Percentiles rank a stretch among this genome's conserved stretches.
These are phyloP conservation scores for Tenrec ecaudatus DNA, from an alignment of 2,113 vertebrate genomes.

Conservation along the genomic window DNA sequence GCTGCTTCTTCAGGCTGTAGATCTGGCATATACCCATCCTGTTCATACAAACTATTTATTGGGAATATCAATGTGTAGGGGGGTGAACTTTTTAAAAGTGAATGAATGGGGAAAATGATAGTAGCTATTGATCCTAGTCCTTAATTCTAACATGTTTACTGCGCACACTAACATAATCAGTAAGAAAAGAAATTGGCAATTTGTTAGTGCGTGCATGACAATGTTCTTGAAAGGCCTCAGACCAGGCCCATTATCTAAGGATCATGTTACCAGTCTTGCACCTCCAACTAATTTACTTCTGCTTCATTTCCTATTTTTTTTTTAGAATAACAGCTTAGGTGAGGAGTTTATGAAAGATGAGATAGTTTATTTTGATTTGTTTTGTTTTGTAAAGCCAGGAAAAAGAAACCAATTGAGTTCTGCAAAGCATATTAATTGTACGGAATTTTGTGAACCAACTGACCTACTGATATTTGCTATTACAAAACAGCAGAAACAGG, in stretches of 20 bases:
- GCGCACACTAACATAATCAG: constrained; percentile 40
- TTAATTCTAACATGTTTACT: constrained; percentile 24
- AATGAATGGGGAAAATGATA: constrained; percentile 43
- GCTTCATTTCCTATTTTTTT: not conserved
- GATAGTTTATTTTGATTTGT: constrained; percentile 5
- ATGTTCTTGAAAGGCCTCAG: constrained; percentile 29
- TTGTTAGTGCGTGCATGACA: constrained; percentile 46
- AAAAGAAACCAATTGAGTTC: not conserved
- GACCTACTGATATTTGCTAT: not conserved
- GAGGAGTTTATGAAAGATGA: not conserved
- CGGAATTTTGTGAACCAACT: not conserved
- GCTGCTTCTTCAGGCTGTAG: not conserved
- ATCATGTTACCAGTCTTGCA: not conserved
- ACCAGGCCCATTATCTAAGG: not conserved
- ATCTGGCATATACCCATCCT: too few relatives aligned
- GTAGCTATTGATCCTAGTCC: not conserved
- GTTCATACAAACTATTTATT: not conserved
- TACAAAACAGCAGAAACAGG: not conserved
- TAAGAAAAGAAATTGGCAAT: constrained; percentile 12
- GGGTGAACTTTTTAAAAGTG: not conserved
- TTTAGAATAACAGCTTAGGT: not conserved
- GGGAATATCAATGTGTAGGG: constrained; percentile 9
- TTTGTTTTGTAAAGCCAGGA: constrained; percentile 10
- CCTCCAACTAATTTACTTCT: constrained; percentile 33
- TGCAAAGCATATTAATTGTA: constrained; percentile 19